Base-by-base conservation (phyloP, 1,140 invertebrate genomes). In the Acromyrmex echinatior region DNA sequence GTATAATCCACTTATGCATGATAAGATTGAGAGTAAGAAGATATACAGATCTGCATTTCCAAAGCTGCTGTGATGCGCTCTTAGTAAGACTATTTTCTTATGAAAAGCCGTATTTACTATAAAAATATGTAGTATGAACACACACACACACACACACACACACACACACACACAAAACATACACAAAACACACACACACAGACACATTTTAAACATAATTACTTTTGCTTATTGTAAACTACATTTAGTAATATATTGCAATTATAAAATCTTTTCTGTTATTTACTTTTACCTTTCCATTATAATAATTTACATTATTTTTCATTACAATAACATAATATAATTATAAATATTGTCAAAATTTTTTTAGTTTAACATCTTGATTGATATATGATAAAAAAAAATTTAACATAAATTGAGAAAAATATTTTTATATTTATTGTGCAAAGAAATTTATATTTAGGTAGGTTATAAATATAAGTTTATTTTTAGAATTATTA, bases 71-170 rank as follows among this genome's bases (percentile, higher is more conserved):
- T 93, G 93, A 95, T 95, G 91, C 86, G 86, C 87, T 70, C 21
- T 93, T 92, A 92, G 86, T 92, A 91, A 93, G 91, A 93, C 85
- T 94, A 93, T 94, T 93, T 93, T 93, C 91, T 86, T 93, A 94
- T 90, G 74, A 76, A 51, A 89, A 87, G 65, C 89, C 84, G 82
- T 79, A 86, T 87, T 90, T 90, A 74, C 88, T 81, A 51, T 85
- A 79, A 89, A 86, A 91, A 92, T 92, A 81, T 92, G 85, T 71
- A 70, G 31, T 91, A 80, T 45, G 21, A 81, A 88, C 78, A 70
- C 35, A 39, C 35, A 39, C 35, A 39, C 6, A 39, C 35, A 39
- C 35, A 39, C 35, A 39, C 35, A 39, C 35, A 39, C 35, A 39
- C 35, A 39, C 6, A 7, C 35, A 6, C 35, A 6, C 5, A 6